Percentiles rank a stretch among this genome's conserved stretches.
phyloP scores from a whole-genome alignment of 2,113 vertebrate species.

The Mellivora capensis region DNA sequence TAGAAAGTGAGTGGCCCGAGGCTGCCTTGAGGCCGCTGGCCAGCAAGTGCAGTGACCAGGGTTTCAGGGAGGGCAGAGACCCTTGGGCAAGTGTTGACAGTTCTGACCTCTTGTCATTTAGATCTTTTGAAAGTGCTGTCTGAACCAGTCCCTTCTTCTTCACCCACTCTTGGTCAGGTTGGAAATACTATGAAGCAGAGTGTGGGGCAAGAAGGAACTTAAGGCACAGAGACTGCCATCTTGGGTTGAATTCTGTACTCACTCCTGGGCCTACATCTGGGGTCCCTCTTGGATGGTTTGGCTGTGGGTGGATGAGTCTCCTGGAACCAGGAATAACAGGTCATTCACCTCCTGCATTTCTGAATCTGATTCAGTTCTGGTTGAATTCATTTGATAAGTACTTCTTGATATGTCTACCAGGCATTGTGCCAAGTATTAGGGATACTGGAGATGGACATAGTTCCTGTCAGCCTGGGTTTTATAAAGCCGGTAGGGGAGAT shows the following conservation, averaged over 20 bases:
- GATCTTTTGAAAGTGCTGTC: not conserved
- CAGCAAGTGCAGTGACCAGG: not conserved
- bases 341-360: not conserved
- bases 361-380: not conserved
- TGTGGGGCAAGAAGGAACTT: not conserved
- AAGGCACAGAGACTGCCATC: not conserved
- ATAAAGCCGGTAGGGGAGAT: not conserved
- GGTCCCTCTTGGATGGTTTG: not conserved
- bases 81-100: not conserved
- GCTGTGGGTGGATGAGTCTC: not conserved
- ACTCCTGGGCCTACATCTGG: not conserved
- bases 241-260: not conserved
- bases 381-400: not conserved
- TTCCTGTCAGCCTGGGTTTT: constrained; percentile 2
- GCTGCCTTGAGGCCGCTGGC: not conserved
- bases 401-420: not conserved
- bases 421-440: not conserved
- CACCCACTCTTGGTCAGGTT: not conserved
- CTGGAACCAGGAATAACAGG: not conserved
- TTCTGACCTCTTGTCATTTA: not conserved
- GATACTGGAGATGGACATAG: not conserved
- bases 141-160: not conserved
- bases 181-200: not conserved
- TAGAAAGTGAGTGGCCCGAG: not conserved
- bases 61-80: not conserved